Evolutionary conservation across 2,113 vertebrate species (phyloP).

Genomic region (Nothobranchius kuhntae): DNA sequence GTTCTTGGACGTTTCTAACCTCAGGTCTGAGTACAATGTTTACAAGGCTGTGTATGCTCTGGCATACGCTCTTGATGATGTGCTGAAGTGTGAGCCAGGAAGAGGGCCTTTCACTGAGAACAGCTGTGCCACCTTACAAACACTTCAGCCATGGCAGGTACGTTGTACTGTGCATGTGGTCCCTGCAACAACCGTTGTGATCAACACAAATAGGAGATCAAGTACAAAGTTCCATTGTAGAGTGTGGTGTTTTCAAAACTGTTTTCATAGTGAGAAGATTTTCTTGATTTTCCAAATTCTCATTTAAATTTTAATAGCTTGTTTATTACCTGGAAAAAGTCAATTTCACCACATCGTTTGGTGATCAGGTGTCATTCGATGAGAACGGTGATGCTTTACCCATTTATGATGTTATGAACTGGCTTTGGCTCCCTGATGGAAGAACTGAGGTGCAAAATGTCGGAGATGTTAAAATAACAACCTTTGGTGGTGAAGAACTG

Average conservation of each 20-base stretch:
- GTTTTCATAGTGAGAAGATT: too few species aligned
- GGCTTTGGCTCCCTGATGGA: slow-evolving; percentile 65
- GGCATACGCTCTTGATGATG: slow-evolving; percentile 36
- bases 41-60: slow-evolving; percentile 78
- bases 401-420: slow-evolving; percentile 78
- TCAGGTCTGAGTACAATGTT: slow-evolving; percentile 71
- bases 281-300: too few species aligned
- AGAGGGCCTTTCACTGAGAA: slow-evolving; percentile 1
- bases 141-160: slow-evolving; percentile 11
- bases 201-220: too few species aligned
- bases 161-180: too few species aligned
- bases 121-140: slow-evolving; percentile 6
- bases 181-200: too few species aligned
- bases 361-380: slow-evolving; percentile 76
- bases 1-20: slow-evolving; percentile 58
- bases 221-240: too few species aligned
- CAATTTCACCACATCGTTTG: slow-evolving; percentile 72
- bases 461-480: slow-evolving; percentile 62
- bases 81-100: slow-evolving; percentile 33
- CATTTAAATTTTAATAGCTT: slow-evolving; percentile 25
- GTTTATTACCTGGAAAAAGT: slow-evolving; percentile 66
- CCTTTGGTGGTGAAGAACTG: slow-evolving; percentile 47
- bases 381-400: slow-evolving; percentile 75
- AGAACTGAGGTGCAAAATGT: slow-evolving; percentile 54
- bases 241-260: too few species aligned